A percentile compares a stretch with the other conserved stretches of the same genome.
Conservation (phyloP, 2,888 invertebrate species). For the Nasonovia ribisnigri region DNA sequence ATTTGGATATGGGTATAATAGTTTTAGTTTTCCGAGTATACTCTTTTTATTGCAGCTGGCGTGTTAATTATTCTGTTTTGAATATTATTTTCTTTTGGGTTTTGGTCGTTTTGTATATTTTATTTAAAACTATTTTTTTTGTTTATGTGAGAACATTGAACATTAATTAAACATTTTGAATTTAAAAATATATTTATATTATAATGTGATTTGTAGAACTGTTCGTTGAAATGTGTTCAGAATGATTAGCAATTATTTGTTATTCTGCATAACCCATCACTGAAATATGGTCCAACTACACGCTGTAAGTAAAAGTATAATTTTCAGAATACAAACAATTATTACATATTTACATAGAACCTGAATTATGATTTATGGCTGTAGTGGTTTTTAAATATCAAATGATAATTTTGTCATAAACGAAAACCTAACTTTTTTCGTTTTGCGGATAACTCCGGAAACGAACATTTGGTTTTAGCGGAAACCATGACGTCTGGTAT, state of each 20-base stretch:
- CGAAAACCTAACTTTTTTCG: background rate
- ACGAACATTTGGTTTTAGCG: background rate
- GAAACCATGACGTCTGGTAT: no score
- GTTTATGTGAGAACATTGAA: background rate
- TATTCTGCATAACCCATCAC: background rate
- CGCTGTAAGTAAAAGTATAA: no score
- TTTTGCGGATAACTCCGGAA: background rate
- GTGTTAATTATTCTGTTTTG: background rate
- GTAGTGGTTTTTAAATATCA: background rate
- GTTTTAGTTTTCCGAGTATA: background rate
- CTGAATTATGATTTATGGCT: background rate
- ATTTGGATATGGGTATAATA: background rate
- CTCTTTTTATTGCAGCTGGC: background rate
- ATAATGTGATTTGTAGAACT: background rate
- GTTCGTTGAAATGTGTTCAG: background rate
- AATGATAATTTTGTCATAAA: background rate
- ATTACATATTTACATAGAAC: background rate
- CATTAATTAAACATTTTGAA: background rate
- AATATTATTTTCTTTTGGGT: background rate
- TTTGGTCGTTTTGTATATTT: background rate
- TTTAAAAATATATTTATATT: background rate
- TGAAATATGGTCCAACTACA: background rate
- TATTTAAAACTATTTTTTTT: background rate
- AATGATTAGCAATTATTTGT: background rate
- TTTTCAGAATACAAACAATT: background rate